Conservation (phyloP, 2,888 invertebrate species). For the Pollenia amentaria region DNA sequence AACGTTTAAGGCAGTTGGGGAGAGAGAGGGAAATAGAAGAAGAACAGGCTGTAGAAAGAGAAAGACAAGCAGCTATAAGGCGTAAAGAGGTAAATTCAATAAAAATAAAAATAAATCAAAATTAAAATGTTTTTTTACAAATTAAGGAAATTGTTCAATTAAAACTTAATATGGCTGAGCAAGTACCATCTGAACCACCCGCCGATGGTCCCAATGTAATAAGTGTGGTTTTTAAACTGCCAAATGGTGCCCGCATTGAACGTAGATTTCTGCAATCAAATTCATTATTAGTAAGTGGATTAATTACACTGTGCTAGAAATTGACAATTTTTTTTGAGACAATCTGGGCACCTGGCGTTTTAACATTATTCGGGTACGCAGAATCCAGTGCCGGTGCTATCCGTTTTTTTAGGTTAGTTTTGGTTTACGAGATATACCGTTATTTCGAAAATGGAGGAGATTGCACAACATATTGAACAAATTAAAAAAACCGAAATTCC, state of each 20-base stretch:
- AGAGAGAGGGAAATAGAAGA: conserved; percentile 85
- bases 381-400: no score
- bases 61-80: conserved; percentile 86
- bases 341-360: no score
- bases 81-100: conserved; percentile 81
- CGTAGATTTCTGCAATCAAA: conserved; percentile 92
- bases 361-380: no score
- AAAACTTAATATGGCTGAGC: conserved; percentile 88
- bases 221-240: conserved; percentile 95
- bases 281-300: conserved; percentile 90
- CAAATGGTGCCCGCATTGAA: conserved; percentile 94
- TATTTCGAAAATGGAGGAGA: no score
- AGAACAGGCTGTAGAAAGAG: conserved; percentile 85
- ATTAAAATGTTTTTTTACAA: not conserved
- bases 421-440: no score
- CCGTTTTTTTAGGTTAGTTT: no score
- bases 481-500: no score
- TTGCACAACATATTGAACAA: no score
- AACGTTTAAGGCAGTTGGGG: conserved; percentile 88
- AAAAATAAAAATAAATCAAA: not conserved
- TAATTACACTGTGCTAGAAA: no score
- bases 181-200: conserved; percentile 91
- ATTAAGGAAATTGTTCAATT: conserved; percentile 87
- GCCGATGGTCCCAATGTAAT: conserved; percentile 89
- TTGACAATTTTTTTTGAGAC: no score